Evolutionary conservation across 2,797 vertebrate genomes (phyloP).

Genomic region (Melanotaenia boesemani): DNA sequence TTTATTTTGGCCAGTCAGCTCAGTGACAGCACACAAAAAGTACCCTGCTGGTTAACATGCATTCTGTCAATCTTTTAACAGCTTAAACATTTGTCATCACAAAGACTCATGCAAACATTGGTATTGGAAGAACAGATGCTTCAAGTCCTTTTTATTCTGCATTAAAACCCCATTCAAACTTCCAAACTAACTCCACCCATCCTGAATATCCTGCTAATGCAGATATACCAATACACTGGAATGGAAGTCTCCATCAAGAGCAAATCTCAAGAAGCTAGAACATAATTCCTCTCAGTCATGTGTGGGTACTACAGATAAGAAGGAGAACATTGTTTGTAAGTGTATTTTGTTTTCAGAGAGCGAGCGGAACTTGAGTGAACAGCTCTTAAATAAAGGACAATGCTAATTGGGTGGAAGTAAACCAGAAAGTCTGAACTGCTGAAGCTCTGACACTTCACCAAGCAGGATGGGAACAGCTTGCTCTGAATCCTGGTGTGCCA

Average conservation of each 20-base stretch:
- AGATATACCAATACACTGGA: slow-evolving; percentile 12
- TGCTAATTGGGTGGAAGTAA: slow-evolving; percentile 60
- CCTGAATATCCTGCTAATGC: slow-evolving; percentile 10
- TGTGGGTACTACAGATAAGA: slow-evolving; percentile 20
- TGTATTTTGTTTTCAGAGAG: slow-evolving; percentile 46
- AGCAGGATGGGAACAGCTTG: slow-evolving; percentile 21
- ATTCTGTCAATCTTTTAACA: background rate
- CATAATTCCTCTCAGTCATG: slow-evolving; percentile 22
- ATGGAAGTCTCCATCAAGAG: slow-evolving; percentile 29
- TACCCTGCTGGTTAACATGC: slow-evolving; percentile 2
- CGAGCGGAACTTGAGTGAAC: slow-evolving; percentile 31
- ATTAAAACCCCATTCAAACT: slow-evolving; percentile 1
- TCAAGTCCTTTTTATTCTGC: background rate
- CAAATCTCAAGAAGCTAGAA: slow-evolving; percentile 30
- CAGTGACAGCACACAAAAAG: slow-evolving; percentile 32
- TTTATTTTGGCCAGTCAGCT: slow-evolving; percentile 54
- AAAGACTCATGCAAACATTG: slow-evolving; percentile 59
- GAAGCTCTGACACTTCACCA: slow-evolving; percentile 11
- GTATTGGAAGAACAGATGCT: slow-evolving; percentile 44
- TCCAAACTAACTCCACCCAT: slow-evolving; percentile 1
- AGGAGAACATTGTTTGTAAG: slow-evolving; percentile 35
- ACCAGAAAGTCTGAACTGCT: slow-evolving; percentile 68
- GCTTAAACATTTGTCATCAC: slow-evolving; percentile 23
- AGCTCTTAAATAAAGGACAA: slow-evolving; percentile 26
- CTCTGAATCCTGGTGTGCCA: too few relatives aligned